Conservation (phyloP, 2,888 invertebrate genomes). For the Oligia strigilis region DNA sequence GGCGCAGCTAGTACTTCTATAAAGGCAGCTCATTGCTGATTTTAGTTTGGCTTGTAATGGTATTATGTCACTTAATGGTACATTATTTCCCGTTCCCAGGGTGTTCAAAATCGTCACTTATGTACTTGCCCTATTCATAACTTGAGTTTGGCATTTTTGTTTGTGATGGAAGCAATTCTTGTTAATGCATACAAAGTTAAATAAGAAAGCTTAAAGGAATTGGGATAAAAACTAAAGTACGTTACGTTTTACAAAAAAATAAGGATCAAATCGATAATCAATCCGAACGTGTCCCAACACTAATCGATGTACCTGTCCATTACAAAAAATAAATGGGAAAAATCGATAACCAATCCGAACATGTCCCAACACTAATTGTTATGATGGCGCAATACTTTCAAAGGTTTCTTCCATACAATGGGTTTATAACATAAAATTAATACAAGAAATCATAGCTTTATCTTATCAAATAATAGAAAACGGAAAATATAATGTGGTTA, state of each 20-base stretch:
- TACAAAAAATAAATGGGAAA: not conserved
- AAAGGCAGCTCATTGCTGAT: not conserved
- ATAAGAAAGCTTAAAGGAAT: constrained; percentile 6
- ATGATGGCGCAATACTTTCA: constrained; percentile 1
- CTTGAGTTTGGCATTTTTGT: not conserved
- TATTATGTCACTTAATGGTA: not conserved
- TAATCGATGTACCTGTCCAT: not conserved
- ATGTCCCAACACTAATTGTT: constrained; percentile 28
- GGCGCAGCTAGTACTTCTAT: not conserved
- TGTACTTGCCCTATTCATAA: constrained; percentile 1
- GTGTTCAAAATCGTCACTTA: constrained; percentile 24
- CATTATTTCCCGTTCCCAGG: not conserved
- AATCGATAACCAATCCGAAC: constrained; percentile 3
- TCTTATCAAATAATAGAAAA: constrained; percentile 38
- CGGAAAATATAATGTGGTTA: constrained; percentile 23
- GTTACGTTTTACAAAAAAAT: not conserved
- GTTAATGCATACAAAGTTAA: not conserved
- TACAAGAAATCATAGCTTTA: constrained; percentile 26
- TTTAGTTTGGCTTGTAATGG: not conserved
- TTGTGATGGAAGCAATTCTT: constrained; percentile 42
- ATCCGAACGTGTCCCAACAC: constrained; percentile 17
- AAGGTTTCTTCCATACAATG: not conserved
- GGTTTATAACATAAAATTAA: constrained; percentile 20
- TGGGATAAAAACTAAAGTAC: constrained; percentile 1
- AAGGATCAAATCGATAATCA: not conserved